phyloP scores from a whole-genome alignment of 2,888 invertebrate species.

The Linnaemya vulpina region DNA sequence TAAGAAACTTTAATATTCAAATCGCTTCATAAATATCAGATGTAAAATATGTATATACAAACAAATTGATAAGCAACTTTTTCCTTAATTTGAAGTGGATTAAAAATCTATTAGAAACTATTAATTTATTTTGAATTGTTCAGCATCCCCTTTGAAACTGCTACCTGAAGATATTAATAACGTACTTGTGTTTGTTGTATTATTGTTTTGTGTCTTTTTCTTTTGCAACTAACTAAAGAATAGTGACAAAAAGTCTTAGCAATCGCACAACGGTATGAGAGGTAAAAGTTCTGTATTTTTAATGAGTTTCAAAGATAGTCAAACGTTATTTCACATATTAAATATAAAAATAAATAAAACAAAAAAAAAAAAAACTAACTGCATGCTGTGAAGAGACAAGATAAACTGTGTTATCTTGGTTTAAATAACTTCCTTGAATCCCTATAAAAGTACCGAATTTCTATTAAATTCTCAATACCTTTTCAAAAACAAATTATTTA shows the following conservation, averaged over 20 bases:
- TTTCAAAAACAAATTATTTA: neutral
- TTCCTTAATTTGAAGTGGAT: neutral
- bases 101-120: neutral
- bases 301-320: slow-evolving; percentile 22
- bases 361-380: neutral
- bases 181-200: neutral
- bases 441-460: slow-evolving; percentile 39
- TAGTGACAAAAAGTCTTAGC: slow-evolving; percentile 65
- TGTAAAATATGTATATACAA: too few relatives aligned
- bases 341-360: neutral
- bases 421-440: slow-evolving; percentile 23
- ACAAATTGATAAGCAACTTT: too few relatives aligned
- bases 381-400: neutral
- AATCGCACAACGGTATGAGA: slow-evolving; percentile 56
- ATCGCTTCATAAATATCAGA: too few relatives aligned
- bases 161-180: neutral
- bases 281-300: slow-evolving; percentile 59
- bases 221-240: slow-evolving; percentile 58
- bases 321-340: neutral
- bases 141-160: slow-evolving; percentile 29
- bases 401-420: neutral
- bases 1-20: too few relatives aligned
- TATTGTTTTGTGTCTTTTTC: slow-evolving; percentile 54
- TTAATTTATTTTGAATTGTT: neutral
- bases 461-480: slow-evolving; percentile 44